Evolutionary conservation across 2,113 vertebrate genomes (phyloP).

Genomic region (Actinemys pallida): DNA sequence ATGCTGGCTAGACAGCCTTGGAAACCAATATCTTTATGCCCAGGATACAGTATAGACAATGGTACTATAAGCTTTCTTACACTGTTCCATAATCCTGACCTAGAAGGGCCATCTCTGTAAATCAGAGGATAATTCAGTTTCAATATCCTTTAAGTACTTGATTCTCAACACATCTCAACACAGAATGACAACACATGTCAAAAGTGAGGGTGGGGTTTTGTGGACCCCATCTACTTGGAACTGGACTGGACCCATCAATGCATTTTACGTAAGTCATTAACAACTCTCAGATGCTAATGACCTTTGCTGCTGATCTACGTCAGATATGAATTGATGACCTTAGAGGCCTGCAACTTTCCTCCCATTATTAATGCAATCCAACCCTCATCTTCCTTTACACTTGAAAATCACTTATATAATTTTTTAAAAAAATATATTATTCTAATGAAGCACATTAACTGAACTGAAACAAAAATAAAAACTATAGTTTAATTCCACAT

Average conservation of each 20-base stretch:
- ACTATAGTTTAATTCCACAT: not conserved
- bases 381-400: not conserved
- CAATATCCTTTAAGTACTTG: not conserved
- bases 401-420: not conserved
- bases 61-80: not conserved
- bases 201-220: not conserved
- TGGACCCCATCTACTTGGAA: not conserved
- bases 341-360: not conserved
- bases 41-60: not conserved
- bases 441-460: not conserved
- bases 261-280: not conserved
- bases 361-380: not conserved
- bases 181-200: not conserved
- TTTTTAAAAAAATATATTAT: conserved; percentile 14
- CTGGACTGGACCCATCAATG: not conserved
- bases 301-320: not conserved
- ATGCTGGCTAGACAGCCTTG: not conserved
- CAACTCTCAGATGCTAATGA: not conserved
- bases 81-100: not conserved
- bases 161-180: not conserved
- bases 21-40: not conserved
- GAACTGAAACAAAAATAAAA: not conserved
- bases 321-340: not conserved
- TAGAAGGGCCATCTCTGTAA: not conserved
- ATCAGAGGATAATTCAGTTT: not conserved